phyloP scores from a whole-genome alignment of 2,113 vertebrate species.

The Peromyscus maniculatus region DNA sequence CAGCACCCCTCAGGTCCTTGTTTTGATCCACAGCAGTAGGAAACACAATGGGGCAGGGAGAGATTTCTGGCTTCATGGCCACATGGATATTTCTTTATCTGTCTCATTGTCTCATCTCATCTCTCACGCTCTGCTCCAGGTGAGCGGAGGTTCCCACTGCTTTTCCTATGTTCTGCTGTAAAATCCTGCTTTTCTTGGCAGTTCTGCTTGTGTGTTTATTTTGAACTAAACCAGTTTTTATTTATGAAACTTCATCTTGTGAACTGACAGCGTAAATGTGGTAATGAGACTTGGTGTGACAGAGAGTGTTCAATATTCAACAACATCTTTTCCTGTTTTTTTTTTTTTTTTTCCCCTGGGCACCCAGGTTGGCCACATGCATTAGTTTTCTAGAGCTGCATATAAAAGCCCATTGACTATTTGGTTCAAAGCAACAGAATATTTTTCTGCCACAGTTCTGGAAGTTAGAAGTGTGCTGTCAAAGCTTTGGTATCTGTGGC shows the following conservation, averaged over 20 bases:
- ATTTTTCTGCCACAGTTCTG: background rate
- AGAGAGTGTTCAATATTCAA: background rate
- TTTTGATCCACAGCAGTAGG: background rate
- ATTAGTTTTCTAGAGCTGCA: background rate
- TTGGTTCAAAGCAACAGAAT: background rate
- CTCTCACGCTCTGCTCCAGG: background rate
- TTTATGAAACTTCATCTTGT: background rate
- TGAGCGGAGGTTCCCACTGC: background rate
- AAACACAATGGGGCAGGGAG: background rate
- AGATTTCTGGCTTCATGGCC: background rate
- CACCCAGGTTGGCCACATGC: background rate
- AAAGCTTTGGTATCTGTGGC: background rate
- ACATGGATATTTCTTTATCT: background rate
- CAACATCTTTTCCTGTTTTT: constrained; percentile 2
- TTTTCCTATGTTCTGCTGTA: background rate
- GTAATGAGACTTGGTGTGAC: background rate
- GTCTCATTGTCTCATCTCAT: background rate
- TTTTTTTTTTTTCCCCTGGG: background rate
- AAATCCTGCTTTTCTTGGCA: background rate
- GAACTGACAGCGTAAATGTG: background rate
- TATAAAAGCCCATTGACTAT: background rate
- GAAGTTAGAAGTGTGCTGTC: background rate
- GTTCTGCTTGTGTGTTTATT: background rate
- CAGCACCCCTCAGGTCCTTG: background rate
- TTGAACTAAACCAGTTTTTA: background rate